Base-by-base conservation (phyloP, 2,888 invertebrate genomes). In the Tupiocoris notatus region DNA sequence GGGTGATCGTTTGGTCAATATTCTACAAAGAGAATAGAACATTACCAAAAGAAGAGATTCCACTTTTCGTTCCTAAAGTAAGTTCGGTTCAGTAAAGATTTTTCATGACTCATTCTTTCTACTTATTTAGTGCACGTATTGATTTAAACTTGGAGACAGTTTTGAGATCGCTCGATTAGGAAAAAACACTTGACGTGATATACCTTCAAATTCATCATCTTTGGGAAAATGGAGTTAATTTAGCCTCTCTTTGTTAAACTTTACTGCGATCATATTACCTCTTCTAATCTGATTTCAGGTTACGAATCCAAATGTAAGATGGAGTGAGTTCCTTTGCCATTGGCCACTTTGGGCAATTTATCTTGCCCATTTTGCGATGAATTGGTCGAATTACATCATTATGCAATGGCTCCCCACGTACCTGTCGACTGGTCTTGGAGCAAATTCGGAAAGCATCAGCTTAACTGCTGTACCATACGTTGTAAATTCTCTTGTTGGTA, bases 361-460 rank as follows among this genome's bases (percentile, higher is more conserved):
- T 81, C 86, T 89, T 76, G 91, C 92, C 39, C 92, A 92, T 84
- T 92, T 92, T 83, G 88, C 90, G 24, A 92, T 92, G 92, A 92
- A 92, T 83, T 92, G 91, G 91, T 89, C 89, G 71, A 91, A 90
- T 81, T 92, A 92, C 82, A 91, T 91, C 79, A 90, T 92, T 80
- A 91, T 92, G 91, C 90, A 91, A 82, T 92, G 92, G 92, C 84
- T 92, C 79, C 92, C 92, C 1, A 92, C 91, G 0, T 92, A 92
- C 82, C 83, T 92, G 80, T 84, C 88, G 0, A 84, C 88, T 77
- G 87, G 86, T 81, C 85, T 92, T 56, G 89, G 89, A 20, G 91
- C 89, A 1, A 88, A 90, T 80, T 87, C 88, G 79, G 88, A 89
- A 82, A 89, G 89, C 81, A 88, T 92, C 80, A 91, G 91, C 84